Evolutionary conservation across 2,797 vertebrate species (phyloP), one percentile per base, ranked within the genome.

Genomic region (Liparis tanakae): DNA sequence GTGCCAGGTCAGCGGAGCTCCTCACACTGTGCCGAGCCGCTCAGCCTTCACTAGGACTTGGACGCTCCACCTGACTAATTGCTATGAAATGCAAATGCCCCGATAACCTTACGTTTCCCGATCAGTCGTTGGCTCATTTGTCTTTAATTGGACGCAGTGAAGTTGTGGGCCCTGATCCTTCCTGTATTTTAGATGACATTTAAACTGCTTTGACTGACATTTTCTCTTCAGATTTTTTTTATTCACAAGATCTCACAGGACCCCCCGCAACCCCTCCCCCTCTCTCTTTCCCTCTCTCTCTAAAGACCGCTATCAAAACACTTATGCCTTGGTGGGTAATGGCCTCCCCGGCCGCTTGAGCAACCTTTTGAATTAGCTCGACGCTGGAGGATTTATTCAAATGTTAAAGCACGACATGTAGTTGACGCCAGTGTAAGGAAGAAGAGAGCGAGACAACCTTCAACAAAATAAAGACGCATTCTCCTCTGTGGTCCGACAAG

Each of bases 181-280:
- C 53, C 71, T 70, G 66, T 71, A 74, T 85, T 87, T 87, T 74
- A 64, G 51, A 70, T 91, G 87, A 87, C 87, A 89, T 93, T 92
- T 89, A 84, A 30, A 62, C 34, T 62, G 78, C 89, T 90, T 92
- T 89, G 70, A 87, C 83, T 87, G 94, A 90, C 92, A 88, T 83
- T 55, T 91, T 30, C 25, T 74, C 81, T 78, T 87, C 89, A 68
- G 82, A 85, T 82, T 91, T 91, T 90, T 79, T 91, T 90, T 79
- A 78, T 80, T 54, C 78, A 78, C 33, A 34, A 78, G 83, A 84
- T 88, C 94, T 90, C 90, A 85, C 87, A 88, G 56, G 78, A 88
- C 93, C 88, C 41, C 10, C 39, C 2, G 25, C 25, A 30, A 30
- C 25, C 10, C 39, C 39, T n/a, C n/a, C n/a, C n/a, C n/a, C n/a